Base-by-base conservation (phyloP, 2,113 vertebrate species). In the Clinocottus analis region DNA sequence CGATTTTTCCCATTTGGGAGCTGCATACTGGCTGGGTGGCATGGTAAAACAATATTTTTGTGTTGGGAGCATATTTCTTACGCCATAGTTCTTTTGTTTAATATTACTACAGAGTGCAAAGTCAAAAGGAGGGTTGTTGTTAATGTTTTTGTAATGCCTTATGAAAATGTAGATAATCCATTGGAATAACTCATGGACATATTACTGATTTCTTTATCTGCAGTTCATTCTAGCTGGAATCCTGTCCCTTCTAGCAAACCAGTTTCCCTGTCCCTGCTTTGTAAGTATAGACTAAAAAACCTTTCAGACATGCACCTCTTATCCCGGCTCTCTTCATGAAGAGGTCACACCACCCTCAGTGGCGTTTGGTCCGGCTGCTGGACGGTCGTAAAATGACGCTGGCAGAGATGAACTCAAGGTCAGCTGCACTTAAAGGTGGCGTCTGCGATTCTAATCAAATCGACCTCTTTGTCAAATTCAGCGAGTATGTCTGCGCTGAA, bases 11-110 rank as follows among this genome's bases (percentile, higher is more conserved):
- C 0, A 12, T 1, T 5, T 75, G 16, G 29, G 55, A 67, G 79
- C 64, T n/a, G 71, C 78, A 8, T 90, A 87, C 71, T 94, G 92
- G 91, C 82, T 94, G 21, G 93, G 93, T 12, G 85, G 41, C 27
- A 27, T 88, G 90, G 93, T 94, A 79, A 90, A 80, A 31, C 59
- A n/a, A 7, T 13, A 43, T 43, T 65, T 29, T 59, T 59, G 3
- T 5, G 1, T 17, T 35, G 4, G 47, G 5, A 27, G 16, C 35
- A 41, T 27, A 17, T 69, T 17, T 19, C 8, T 56, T 21, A 6
- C 6, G 4, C 7, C 33, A 31, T 13, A 0, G 7, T 69, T 43
- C 9, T 9, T 39, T 39, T 39, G 9, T 45, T 63, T 7, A 43
- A 39, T 35, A 13, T 47, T 12, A 53, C n/a, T 53, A 53, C 4